Percentiles rank a stretch among this genome's conserved stretches.
phyloP scores from a whole-genome alignment of 2,888 invertebrate species.

The Heliconius ethilla region DNA sequence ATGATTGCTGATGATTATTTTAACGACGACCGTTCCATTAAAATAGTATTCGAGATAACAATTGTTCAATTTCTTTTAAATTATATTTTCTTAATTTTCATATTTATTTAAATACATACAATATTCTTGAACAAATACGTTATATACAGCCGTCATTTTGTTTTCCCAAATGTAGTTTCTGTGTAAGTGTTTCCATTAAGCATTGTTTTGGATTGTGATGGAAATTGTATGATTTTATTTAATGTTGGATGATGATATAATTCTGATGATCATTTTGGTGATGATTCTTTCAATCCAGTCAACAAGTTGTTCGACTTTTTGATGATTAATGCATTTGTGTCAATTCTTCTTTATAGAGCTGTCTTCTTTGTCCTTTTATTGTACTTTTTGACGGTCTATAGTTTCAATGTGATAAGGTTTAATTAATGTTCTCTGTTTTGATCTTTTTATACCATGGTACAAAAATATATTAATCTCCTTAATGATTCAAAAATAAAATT shows the following conservation, averaged over 20 bases:
- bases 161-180: not conserved
- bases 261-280: not conserved
- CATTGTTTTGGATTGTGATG: not conserved
- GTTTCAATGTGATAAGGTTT: not conserved
- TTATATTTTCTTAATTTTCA: not conserved
- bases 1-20: slow-evolving; percentile 2
- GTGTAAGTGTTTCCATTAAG: not conserved
- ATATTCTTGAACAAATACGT: not conserved
- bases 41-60: not conserved
- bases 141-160: not conserved
- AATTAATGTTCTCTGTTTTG: not conserved
- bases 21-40: not conserved
- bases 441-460: not conserved
- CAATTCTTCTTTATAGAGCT: not conserved
- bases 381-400: not conserved
- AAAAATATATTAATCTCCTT: too few relatives aligned
- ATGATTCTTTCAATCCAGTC: not conserved
- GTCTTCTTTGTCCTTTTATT: not conserved
- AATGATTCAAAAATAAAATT: too few relatives aligned
- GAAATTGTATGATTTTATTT: not conserved
- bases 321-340: not conserved
- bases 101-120: not conserved
- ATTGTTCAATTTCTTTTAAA: not conserved
- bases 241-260: not conserved
- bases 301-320: not conserved